Conservation (phyloP, 2,888 invertebrate species). For the Oscheius sp. region DNA sequence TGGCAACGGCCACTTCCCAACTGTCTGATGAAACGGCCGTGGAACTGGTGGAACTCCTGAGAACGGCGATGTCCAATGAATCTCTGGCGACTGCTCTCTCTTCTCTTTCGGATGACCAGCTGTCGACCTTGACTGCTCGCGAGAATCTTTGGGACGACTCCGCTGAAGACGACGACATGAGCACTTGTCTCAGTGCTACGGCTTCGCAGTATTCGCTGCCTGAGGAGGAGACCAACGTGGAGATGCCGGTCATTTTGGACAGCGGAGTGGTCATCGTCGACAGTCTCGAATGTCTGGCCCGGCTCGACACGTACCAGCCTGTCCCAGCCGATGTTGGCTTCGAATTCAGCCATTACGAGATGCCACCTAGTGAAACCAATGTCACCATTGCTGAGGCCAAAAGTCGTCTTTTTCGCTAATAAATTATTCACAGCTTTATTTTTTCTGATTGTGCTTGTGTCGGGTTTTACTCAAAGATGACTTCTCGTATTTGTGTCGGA, state of each 20-base stretch:
- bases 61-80: background rate
- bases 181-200: background rate
- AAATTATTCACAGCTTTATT: too few species aligned
- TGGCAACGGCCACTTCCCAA: background rate
- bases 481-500: too few species aligned
- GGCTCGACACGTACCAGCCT: background rate
- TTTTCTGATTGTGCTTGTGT: too few species aligned
- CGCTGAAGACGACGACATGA: slow-evolving; percentile 1
- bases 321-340: slow-evolving; percentile 2
- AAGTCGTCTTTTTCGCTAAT: too few species aligned
- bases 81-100: background rate
- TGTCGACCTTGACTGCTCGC: background rate
- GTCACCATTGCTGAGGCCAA: too few species aligned
- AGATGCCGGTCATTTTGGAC: background rate
- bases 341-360: too few species aligned
- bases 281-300: background rate
- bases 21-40: background rate
- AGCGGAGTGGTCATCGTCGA: background rate
- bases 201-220: slow-evolving; percentile 17
- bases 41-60: background rate
- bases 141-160: background rate
- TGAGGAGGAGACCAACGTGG: slow-evolving; percentile 7
- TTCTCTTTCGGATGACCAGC: background rate
- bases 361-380: too few species aligned
- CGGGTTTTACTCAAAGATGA: too few species aligned